These are phyloP conservation scores for Panulirus ornatus DNA, from an alignment of 1,140 invertebrate genomes.

Conservation along the genomic window DNA sequence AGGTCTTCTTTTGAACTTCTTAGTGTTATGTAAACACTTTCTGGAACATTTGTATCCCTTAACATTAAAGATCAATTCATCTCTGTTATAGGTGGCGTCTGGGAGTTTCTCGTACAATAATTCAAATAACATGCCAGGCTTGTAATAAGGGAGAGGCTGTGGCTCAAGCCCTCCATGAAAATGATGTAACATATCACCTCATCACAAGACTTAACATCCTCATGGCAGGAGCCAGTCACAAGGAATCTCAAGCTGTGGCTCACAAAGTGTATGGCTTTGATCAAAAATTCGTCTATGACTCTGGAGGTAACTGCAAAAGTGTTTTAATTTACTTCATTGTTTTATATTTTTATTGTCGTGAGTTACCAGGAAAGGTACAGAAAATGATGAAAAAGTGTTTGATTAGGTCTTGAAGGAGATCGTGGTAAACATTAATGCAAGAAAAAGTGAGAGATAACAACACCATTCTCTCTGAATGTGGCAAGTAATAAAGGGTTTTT, in stretches of 20 bases:
- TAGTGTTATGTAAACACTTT: too few species aligned
- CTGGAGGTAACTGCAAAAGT: conserved; percentile 16
- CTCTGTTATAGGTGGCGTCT: conserved; percentile 25
- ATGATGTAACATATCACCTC: conserved; percentile 24
- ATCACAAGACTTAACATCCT: neutral
- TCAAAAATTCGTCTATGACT: neutral
- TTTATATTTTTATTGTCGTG: too few species aligned
- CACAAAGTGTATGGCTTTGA: conserved; percentile 36
- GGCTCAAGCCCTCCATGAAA: neutral
- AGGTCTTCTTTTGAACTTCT: too few species aligned
- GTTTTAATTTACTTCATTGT: neutral
- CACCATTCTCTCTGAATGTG: neutral
- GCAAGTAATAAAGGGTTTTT: too few species aligned
- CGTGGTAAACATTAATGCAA: neutral
- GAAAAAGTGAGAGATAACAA: neutral
- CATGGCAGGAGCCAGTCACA: neutral
- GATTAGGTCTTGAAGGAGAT: neutral
- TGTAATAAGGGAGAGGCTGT: neutral
- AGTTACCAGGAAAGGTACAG: too few species aligned
- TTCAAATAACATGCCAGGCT: neutral
- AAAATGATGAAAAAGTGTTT: neutral
- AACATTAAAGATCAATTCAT: too few species aligned
- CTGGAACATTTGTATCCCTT: too few species aligned
- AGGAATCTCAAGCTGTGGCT: neutral
- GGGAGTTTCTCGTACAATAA: conserved; percentile 24